Base-by-base conservation (phyloP, 2,888 invertebrate genomes). In the Hirtodrosophila cameraria region DNA sequence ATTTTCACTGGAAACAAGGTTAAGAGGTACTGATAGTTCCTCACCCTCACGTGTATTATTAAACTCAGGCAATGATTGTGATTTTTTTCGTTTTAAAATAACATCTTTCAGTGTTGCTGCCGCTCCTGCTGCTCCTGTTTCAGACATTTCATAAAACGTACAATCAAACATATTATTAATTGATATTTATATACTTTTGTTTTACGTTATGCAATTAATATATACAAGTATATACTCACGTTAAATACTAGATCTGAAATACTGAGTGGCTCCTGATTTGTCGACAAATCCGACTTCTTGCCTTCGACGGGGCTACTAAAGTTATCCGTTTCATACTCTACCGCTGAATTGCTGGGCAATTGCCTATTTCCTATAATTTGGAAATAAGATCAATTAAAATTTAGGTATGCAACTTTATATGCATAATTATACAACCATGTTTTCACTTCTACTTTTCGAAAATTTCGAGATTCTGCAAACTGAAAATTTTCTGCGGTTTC, bases 1-100 rank as follows among this genome's bases (percentile, higher is more conserved):
- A 68, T 75, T 88, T 70, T 88, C 86, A 88, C 86, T 86, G 82
- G 86, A 86, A 72, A 86, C 86, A 71, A 86, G 88, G 63, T 86
- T 86, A 55, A 86, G 87, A 72, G 86, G 88, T 68, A 83, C 80
- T 58, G 83, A 75, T 28, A 84, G 68, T 53, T 86, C 86, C 60
- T 84, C 78, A 59, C 66, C 70, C 66, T 81, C 72, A 58, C 76
- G 67, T 53, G 60, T 64, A 49, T 78, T 68, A 65, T 73, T 84
- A 61, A 74, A 64, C 50, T 73, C 77, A 55, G 75, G 60, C 49
- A 81, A 75, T 45, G 63, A 68, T 76, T 76, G 69, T n/a, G n/a
- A n/a, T 69, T 88, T 84, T 49, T 78, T 72, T 59, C 80, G 67
- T 72, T 71, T 81, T 41, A 79, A 62, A 53, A 83, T 66, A 33